These are phyloP conservation scores for Dermolepida albohirtum DNA, from an alignment of 2,888 invertebrate species.

Conservation along the genomic window DNA sequence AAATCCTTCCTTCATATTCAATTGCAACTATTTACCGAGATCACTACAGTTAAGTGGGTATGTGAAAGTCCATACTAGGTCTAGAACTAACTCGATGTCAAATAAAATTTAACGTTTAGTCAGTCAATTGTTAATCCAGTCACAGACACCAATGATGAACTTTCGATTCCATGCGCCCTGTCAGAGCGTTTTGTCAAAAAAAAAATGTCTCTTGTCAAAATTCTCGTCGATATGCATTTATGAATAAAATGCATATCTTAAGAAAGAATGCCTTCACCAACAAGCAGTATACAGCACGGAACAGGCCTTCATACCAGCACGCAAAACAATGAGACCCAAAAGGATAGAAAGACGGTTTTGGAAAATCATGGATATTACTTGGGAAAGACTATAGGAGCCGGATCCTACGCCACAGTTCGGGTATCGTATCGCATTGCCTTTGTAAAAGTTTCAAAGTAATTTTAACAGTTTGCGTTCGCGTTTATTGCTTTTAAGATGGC, in stretches of 20 bases:
- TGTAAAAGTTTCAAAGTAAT: slow-evolving; percentile 39
- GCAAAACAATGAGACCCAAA: slow-evolving; percentile 54
- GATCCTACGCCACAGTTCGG: slow-evolving; percentile 86
- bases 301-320: slow-evolving; percentile 50
- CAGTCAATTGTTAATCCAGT: too few species aligned
- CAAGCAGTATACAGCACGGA: slow-evolving; percentile 58
- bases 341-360: slow-evolving; percentile 69
- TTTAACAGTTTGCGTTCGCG: slow-evolving; percentile 52
- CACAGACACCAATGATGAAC: too few species aligned
- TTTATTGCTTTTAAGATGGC: slow-evolving; percentile 71
- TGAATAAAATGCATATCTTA: slow-evolving; percentile 44
- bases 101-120: too few species aligned
- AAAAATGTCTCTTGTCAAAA: slow-evolving; percentile 24
- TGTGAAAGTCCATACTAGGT: too few species aligned
- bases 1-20: too few species aligned
- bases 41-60: too few species aligned
- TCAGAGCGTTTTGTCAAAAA: too few species aligned
- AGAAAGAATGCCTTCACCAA: slow-evolving; percentile 59
- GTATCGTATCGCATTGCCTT: slow-evolving; percentile 61
- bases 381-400: slow-evolving; percentile 82
- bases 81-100: too few species aligned
- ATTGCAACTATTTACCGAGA: too few species aligned
- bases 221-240: slow-evolving; percentile 39
- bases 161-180: too few species aligned
- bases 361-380: slow-evolving; percentile 82